A percentile compares a stretch with the other conserved stretches of the same genome.
phyloP scores from a whole-genome alignment of 2,113 vertebrate genomes.

The Hippocampus barbouri region DNA sequence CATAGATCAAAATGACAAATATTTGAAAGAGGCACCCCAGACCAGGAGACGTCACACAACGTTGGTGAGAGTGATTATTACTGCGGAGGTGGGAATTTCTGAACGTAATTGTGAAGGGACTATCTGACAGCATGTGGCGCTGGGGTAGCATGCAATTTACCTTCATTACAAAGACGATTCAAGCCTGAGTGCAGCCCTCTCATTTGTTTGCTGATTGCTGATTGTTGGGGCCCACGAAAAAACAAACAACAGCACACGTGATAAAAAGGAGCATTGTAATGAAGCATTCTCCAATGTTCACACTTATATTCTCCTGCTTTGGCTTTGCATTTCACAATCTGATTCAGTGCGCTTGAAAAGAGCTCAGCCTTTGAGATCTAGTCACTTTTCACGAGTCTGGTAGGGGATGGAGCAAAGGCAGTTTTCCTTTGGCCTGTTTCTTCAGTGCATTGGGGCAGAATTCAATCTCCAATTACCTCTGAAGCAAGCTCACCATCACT shows the following conservation, averaged over 20 bases:
- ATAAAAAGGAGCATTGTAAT: constrained; percentile 28
- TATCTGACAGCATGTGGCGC: constrained; percentile 21
- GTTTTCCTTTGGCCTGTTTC: constrained; percentile 28
- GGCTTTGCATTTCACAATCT: constrained; percentile 44
- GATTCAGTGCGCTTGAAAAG: constrained; percentile 54
- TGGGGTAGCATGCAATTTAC: constrained; percentile 18
- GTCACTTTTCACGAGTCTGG: constrained; percentile 10
- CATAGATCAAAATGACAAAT: constrained; percentile 7
- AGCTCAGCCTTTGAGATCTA: constrained; percentile 34
- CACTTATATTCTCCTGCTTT: constrained; percentile 45
- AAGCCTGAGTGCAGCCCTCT: constrained; percentile 17
- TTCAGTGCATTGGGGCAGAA: constrained; percentile 40
- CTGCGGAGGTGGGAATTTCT: constrained; percentile 19
- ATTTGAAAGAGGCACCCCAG: constrained; percentile 14
- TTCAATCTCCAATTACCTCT: constrained; percentile 1
- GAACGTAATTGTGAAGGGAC: constrained; percentile 25
- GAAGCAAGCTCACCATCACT: constrained; percentile 34
- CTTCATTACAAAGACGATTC: constrained; percentile 41
- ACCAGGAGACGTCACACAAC: constrained; percentile 1
- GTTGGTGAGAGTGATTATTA: constrained; percentile 12
- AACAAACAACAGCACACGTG: constrained; percentile 27
- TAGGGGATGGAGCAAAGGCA: background rate
- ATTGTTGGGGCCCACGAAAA: constrained; percentile 32
- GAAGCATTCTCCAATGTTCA: constrained; percentile 44
- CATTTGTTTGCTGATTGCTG: constrained; percentile 28